phyloP scores from a whole-genome alignment of 1,140 invertebrate species.

The Caerostris darwini region DNA sequence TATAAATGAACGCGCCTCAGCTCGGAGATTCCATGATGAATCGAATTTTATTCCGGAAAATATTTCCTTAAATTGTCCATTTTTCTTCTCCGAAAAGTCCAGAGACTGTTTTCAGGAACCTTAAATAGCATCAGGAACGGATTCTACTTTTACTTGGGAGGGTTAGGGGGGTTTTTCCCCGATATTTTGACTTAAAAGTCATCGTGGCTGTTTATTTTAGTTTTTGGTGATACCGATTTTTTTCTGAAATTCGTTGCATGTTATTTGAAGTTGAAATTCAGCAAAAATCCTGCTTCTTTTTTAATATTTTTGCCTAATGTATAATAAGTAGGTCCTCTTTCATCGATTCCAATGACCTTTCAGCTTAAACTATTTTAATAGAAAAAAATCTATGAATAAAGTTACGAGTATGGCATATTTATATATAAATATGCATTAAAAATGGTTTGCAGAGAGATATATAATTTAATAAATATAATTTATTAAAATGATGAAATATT shows the following conservation, averaged over 20 bases:
- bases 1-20: conserved; percentile 33
- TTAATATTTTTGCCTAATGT: no score
- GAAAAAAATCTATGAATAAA: no score
- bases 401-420: no score
- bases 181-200: background rate
- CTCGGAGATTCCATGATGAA: conserved; percentile 37
- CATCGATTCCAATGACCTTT: no score
- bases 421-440: no score
- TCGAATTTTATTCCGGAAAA: conserved; percentile 48
- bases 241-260: background rate
- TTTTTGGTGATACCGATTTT: background rate
- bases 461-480: no score
- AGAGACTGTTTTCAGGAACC: background rate
- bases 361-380: no score
- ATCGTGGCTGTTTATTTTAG: no score
- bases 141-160: background rate
- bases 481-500: no score
- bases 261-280: background rate
- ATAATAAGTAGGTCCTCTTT: no score
- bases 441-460: no score
- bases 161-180: background rate
- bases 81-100: conserved; percentile 24
- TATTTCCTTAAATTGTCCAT: conserved; percentile 68
- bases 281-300: no score
- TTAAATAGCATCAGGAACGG: background rate